Percentiles rank a stretch among this genome's conserved stretches.
These are phyloP conservation scores for Littorina saxatilis DNA, from an alignment of 1,140 invertebrate genomes.

Conservation along the genomic window DNA sequence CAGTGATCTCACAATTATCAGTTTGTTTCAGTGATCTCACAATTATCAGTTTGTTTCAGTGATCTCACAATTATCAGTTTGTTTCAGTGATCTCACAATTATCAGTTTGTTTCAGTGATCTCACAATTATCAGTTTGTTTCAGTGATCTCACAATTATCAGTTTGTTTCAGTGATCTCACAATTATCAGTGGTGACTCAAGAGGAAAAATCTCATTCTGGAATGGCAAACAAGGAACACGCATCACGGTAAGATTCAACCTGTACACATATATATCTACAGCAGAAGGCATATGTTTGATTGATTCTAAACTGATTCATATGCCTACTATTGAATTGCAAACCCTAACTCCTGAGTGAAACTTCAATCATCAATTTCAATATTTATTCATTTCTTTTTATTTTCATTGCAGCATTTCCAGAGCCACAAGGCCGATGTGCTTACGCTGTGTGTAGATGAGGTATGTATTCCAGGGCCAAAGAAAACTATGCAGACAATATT, in stretches of 20 bases:
- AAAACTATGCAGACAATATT: too few relatives aligned
- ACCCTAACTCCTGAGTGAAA: too few relatives aligned
- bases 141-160: conserved; percentile 31
- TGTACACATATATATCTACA: too few relatives aligned
- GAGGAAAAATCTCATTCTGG: conserved; percentile 91
- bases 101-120: conserved; percentile 78
- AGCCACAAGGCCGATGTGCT: conserved; percentile 89
- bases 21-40: not conserved
- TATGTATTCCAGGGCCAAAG: too few relatives aligned
- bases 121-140: not conserved
- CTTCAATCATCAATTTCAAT: too few relatives aligned
- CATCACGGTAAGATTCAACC: conserved; percentile 78
- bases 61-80: conserved; percentile 19
- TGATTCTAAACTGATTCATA: too few relatives aligned
- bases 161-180: conserved; percentile 82
- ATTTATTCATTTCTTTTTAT: too few relatives aligned
- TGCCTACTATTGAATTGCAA: too few relatives aligned
- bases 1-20: conserved; percentile 31
- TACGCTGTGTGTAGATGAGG: conserved; percentile 83
- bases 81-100: conserved; percentile 85
- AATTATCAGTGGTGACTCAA: conserved; percentile 92
- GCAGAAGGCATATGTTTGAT: too few relatives aligned
- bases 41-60: not conserved
- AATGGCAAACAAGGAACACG: conserved; percentile 87
- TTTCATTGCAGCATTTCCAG: conserved; percentile 81